Conservation (phyloP, 2,797 vertebrate species). For the Cottoperca gobio region DNA sequence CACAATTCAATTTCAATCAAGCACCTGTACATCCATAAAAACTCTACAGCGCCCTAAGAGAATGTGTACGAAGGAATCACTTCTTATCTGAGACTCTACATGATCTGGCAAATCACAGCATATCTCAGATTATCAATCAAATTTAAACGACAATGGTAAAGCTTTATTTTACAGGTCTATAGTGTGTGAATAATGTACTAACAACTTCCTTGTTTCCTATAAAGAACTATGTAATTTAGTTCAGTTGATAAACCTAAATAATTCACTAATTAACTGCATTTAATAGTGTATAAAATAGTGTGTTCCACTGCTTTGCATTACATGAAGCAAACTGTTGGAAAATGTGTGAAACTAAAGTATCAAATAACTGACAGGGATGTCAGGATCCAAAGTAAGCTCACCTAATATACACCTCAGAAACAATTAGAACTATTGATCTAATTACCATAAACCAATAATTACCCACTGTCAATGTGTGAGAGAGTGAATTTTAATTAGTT, state of each 20-base stretch:
- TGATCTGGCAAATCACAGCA: background rate
- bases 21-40: conserved; percentile 40
- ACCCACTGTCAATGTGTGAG: conserved; percentile 16
- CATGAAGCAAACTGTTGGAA: background rate
- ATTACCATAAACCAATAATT: conserved; percentile 49
- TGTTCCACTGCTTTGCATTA: background rate
- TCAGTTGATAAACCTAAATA: background rate
- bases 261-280: no score
- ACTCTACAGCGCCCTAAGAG: background rate
- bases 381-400: conserved; percentile 1
- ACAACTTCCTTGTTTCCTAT: background rate
- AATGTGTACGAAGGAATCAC: background rate
- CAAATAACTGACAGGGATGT: background rate
- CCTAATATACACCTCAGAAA: conserved; percentile 19
- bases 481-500: conserved; percentile 34
- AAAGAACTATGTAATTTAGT: background rate
- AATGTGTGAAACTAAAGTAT: background rate
- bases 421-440: conserved; percentile 31
- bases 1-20: conserved; percentile 32
- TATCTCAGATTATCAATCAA: no score
- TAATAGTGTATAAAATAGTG: no score
- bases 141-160: background rate
- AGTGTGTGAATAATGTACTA: background rate
- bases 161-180: background rate
- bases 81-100: background rate